Evolutionary conservation across 2,113 vertebrate genomes (phyloP).

Genomic region (Rhabdornis inornatus): DNA sequence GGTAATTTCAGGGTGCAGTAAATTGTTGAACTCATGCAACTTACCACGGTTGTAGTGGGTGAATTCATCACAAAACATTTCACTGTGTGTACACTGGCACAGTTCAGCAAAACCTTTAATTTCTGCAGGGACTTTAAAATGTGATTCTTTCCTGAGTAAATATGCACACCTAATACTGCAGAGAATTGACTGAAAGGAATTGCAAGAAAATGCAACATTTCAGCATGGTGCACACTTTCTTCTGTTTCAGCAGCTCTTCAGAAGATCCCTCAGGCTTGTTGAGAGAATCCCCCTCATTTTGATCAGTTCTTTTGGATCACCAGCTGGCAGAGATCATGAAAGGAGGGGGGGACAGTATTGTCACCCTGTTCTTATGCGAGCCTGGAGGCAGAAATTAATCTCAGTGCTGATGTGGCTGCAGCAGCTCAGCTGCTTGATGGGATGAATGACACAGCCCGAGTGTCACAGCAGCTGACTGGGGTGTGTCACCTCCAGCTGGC

Average conservation of each 20-base stretch:
- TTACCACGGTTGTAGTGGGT: not conserved
- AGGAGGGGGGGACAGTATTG: not conserved
- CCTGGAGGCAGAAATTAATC: not conserved
- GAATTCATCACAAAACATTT: not conserved
- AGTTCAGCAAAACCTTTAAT: not conserved
- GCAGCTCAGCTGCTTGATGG: not conserved
- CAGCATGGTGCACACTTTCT: not conserved
- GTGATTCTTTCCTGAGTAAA: not conserved
- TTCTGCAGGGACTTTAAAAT: not conserved
- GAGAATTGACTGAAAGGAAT: not conserved
- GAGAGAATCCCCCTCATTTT: not conserved
- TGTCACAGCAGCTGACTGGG: not conserved
- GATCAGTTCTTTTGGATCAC: not conserved
- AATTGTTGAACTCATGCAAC: not conserved
- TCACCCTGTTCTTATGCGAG: not conserved
- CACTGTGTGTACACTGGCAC: not conserved
- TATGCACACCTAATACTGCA: not conserved
- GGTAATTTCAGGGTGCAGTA: not conserved
- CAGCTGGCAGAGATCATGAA: not conserved
- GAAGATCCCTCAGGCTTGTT: not conserved
- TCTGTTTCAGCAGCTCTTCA: not conserved
- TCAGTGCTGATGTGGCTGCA: not conserved
- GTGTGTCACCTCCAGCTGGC: not conserved
- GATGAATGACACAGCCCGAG: not conserved
- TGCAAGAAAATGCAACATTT: not conserved